Evolutionary conservation across 1,140 invertebrate genomes (phyloP), one percentile per base, ranked within the genome.

Genomic region (Leptinotarsa texana): DNA sequence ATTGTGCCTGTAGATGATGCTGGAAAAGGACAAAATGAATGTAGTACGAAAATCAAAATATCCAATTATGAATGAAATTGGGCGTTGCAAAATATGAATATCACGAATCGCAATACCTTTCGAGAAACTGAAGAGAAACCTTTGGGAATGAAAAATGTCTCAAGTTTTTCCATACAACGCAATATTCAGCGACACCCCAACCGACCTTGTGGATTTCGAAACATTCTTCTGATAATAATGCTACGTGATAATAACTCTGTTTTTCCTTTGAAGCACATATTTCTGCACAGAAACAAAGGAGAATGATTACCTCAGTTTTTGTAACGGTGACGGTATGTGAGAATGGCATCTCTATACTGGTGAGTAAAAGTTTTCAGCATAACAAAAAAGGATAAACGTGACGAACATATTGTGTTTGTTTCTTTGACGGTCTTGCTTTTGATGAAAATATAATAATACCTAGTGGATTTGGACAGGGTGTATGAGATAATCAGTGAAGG

Each of bases 341-440:
- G 63, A 66, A 24, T 22, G 22, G 15, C 63, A 22, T 33, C 11
- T 66, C 63, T 66, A 22, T 33, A 13, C 63, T 66, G n/a, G 63
- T 33, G 21, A 66, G 63, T 57, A 57, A 57, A 66, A 66, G n/a
- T 66, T 66, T 66, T 24, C 63, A 66, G 17, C 27, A 24, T 21
- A 17, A 66, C 63, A 66, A 66, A 66, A 22, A 66, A 66, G 22
- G 18, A 57, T 66, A 22, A 33, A 66, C 63, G 63, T 66, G 63
- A 66, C 63, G 13, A 66, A 66, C 63, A 66, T 66, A 66, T 66
- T 66, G 27, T 22, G 22, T 66, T 66, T 17, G 21, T 66, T 17
- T 66, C 21, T 22, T 66, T 22, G 63, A 24, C 21, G 22, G 22
- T 33, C 6, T 33, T 66, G 63, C 63, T 66, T 66, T 66, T 33